Conservation (phyloP, 2,113 vertebrate genomes). For the Nerophis lumbriciformis region DNA sequence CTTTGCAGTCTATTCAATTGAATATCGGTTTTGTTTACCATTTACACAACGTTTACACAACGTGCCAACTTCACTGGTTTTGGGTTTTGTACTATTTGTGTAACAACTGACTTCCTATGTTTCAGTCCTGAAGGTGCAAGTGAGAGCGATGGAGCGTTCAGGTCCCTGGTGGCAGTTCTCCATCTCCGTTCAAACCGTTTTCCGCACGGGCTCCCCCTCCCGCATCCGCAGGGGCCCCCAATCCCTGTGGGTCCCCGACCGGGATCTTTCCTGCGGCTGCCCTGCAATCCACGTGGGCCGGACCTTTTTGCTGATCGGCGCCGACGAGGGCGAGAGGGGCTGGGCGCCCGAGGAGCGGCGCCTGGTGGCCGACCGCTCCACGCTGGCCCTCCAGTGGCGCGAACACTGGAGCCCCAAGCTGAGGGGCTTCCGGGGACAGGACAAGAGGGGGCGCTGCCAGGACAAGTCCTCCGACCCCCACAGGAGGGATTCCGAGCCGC, state of each 20-base stretch:
- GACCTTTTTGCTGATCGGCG: conserved; percentile 74
- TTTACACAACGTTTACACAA: too few species aligned
- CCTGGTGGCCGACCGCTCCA: conserved; percentile 78
- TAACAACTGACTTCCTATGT: conserved; percentile 3
- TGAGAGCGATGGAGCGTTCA: conserved; percentile 72
- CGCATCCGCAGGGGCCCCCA: conserved; percentile 71
- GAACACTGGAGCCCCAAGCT: conserved; percentile 82
- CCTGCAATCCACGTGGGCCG: conserved; percentile 73
- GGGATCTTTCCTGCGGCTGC: conserved; percentile 80
- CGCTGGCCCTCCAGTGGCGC: conserved; percentile 83
- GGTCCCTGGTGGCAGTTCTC: conserved; percentile 82
- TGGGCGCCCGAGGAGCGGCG: conserved; percentile 73
- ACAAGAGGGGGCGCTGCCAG: conserved; percentile 76
- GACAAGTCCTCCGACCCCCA: conserved; percentile 19
- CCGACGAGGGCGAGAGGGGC: conserved; percentile 61
- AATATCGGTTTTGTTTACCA: too few species aligned
- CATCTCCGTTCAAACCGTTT: conserved; percentile 74
- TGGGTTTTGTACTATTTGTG: too few species aligned
- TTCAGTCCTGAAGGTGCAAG: conserved; percentile 78
- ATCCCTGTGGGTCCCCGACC: conserved; percentile 80
- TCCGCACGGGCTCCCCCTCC: conserved; percentile 62
- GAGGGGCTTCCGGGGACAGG: conserved; percentile 78
- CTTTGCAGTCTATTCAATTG: too few species aligned
- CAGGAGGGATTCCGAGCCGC: conserved; percentile 20
- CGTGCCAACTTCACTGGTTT: too few species aligned